phyloP scores from a whole-genome alignment of 2,113 vertebrate genomes.

The Salvelinus fontinalis region DNA sequence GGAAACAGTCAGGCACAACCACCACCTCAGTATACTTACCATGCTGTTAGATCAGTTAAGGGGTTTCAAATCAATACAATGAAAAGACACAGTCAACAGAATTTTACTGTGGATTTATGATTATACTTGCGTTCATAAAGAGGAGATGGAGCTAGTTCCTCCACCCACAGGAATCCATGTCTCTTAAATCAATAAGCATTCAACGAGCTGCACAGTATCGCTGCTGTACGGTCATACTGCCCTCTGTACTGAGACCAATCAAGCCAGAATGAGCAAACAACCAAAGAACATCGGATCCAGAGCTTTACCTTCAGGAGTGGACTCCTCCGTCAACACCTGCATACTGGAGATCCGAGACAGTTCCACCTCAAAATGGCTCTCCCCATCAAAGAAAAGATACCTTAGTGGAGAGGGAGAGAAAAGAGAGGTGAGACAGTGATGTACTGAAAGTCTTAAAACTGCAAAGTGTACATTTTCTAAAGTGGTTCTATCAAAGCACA shows the following conservation, averaged over 20 bases:
- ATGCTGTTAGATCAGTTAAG: background rate
- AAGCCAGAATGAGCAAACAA: background rate
- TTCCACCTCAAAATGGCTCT: slow-evolving; percentile 89
- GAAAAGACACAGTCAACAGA: background rate
- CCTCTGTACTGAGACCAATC: background rate
- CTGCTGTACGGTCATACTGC: background rate
- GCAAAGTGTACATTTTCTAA: too few relatives aligned
- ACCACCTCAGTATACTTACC: background rate
- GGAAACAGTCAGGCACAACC: background rate
- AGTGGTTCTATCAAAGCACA: too few relatives aligned
- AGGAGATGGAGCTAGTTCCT: background rate
- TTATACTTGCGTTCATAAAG: background rate
- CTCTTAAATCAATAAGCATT: background rate
- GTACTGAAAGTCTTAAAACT: too few relatives aligned
- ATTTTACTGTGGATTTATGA: background rate
- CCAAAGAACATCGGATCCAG: background rate
- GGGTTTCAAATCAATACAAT: background rate
- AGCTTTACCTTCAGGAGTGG: slow-evolving; percentile 85
- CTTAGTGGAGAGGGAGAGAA: slow-evolving; percentile 58
- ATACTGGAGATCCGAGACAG: slow-evolving; percentile 84
- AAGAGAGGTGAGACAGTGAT: background rate
- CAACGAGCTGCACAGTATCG: background rate
- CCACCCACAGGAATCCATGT: background rate
- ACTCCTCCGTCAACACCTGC: slow-evolving; percentile 87
- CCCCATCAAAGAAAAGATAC: slow-evolving; percentile 89